Evolutionary conservation across 2,113 vertebrate species (phyloP).

Genomic region (Gymnogyps californianus): DNA sequence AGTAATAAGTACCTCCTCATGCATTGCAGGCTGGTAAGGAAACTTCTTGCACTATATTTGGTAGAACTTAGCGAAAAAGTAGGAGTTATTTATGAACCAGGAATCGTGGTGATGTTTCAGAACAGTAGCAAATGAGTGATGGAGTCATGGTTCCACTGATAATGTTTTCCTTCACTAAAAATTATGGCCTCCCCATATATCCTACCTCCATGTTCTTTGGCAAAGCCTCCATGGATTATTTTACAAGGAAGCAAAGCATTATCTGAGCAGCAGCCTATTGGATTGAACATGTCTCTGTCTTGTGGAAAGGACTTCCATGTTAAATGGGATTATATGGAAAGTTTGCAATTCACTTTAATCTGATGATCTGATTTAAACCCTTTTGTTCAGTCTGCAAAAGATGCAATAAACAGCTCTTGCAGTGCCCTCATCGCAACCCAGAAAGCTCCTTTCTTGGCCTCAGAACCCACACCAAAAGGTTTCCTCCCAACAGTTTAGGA

Average conservation of each 20-base stretch:
- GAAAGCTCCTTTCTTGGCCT: not conserved
- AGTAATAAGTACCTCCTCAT: not conserved
- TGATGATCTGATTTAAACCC: not conserved
- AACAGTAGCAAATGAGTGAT: not conserved
- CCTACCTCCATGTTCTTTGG: not conserved
- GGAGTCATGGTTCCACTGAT: not conserved
- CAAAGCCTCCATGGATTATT: not conserved
- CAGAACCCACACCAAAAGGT: not conserved
- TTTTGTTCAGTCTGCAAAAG: not conserved
- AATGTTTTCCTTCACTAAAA: not conserved
- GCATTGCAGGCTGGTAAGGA: not conserved
- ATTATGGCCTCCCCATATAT: not conserved
- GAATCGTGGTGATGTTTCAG: not conserved
- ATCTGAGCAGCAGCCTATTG: not conserved
- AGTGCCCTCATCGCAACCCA: not conserved
- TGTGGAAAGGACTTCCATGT: not conserved
- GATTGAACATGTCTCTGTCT: not conserved
- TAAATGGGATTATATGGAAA: not conserved
- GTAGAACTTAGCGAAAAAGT: not conserved
- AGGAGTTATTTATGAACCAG: not conserved
- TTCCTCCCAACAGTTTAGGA: not conserved
- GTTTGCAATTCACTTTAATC: not conserved
- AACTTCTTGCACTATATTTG: not conserved
- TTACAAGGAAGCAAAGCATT: not conserved
- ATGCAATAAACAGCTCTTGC: not conserved